Evolutionary conservation across 2,797 vertebrate species (phyloP).

Genomic region (Bradypus variegatus): DNA sequence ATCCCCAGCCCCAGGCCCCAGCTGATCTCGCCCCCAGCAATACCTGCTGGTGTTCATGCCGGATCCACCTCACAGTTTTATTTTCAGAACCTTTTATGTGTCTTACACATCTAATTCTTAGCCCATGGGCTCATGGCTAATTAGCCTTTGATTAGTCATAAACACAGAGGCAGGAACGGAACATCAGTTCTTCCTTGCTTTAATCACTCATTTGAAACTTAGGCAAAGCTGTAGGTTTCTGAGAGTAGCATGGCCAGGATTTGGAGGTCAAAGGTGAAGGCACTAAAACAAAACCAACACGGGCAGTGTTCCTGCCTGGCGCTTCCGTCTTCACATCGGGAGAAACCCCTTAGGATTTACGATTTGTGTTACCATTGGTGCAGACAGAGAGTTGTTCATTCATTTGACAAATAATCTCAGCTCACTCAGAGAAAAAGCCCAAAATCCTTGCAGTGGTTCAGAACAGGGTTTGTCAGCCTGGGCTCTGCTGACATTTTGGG

Average conservation of each 20-base stretch:
- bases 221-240: conserved; percentile 26
- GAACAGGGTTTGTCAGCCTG: too few species aligned
- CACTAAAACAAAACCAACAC: neutral
- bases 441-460: neutral
- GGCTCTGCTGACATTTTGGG: neutral
- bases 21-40: neutral
- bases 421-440: neutral
- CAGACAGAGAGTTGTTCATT: neutral
- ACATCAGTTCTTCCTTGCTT: conserved; percentile 26
- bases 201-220: conserved; percentile 21
- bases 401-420: neutral
- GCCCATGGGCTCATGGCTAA: neutral
- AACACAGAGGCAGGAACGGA: conserved; percentile 7
- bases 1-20: neutral
- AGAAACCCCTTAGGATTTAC: neutral
- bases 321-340: neutral
- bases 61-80: neutral
- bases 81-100: conserved; percentile 35
- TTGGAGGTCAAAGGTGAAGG: neutral
- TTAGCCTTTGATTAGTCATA: conserved; percentile 50
- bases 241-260: neutral
- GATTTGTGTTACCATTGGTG: neutral
- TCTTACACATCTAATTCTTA: neutral
- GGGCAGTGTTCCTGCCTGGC: neutral
- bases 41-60: neutral